Conservation (phyloP, 2,113 vertebrate genomes). For the Neopipo cinnamomea region DNA sequence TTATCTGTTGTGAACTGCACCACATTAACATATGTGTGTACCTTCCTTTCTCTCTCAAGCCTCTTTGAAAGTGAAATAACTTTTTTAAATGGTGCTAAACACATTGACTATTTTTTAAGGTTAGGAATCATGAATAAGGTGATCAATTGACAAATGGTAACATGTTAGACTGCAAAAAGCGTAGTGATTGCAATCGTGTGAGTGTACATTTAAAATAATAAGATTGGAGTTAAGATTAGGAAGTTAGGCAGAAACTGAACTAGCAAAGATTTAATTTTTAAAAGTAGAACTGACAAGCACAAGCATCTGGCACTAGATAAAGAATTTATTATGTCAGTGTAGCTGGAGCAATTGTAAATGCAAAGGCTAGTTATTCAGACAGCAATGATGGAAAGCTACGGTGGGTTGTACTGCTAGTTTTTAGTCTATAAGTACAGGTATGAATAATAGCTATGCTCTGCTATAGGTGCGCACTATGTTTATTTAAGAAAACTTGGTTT, state of each 20-base stretch:
- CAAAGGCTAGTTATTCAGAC: background rate
- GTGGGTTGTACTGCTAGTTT: accelerated
- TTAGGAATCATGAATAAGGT: background rate
- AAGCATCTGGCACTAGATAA: background rate
- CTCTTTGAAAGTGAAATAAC: background rate
- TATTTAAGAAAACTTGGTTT: background rate
- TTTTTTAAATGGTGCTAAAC: background rate
- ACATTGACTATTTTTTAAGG: background rate
- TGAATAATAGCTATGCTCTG: background rate
- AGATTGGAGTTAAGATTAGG: background rate
- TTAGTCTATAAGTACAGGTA: background rate
- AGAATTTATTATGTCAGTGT: background rate
- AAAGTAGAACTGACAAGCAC: background rate
- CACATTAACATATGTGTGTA: background rate
- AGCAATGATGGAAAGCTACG: background rate
- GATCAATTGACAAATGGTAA: background rate
- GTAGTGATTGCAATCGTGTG: background rate
- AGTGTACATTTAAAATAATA: background rate
- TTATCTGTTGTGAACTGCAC: background rate
- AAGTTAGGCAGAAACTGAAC: background rate
- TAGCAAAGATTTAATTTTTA: background rate
- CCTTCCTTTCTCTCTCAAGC: background rate
- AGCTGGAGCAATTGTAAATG: background rate
- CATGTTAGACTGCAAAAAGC: background rate
- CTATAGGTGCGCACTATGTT: background rate